phyloP scores from a whole-genome alignment of 2,113 vertebrate species.

The Ifrita kowaldi region DNA sequence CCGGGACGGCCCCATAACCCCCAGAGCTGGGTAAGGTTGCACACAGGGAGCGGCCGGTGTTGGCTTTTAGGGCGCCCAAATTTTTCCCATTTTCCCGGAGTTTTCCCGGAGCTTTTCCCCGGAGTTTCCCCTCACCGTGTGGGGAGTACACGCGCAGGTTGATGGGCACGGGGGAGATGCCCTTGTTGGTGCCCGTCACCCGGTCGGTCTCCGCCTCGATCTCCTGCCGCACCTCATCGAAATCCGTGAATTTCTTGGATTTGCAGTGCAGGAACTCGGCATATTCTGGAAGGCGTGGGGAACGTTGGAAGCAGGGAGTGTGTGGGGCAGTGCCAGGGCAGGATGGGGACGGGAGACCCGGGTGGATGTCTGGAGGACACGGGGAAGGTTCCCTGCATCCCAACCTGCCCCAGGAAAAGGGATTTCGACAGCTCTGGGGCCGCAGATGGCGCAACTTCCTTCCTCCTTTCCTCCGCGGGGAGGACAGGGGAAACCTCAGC shows the following conservation, averaged over 20 bases:
- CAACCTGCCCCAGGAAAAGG: fast-evolving
- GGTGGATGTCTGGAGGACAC: not conserved
- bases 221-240: slow-evolving; percentile 91
- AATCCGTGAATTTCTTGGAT: slow-evolving; percentile 94
- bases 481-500: not conserved
- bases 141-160: slow-evolving; percentile 94
- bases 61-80: not conserved
- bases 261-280: slow-evolving; percentile 97
- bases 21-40: fast-evolving
- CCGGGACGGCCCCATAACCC: not conserved
- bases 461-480: not conserved
- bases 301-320: fast-evolving
- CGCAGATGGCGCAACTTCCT: not conserved
- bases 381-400: not conserved
- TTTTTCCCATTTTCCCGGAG: not conserved
- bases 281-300: slow-evolving; percentile 75
- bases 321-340: not conserved
- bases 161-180: slow-evolving; percentile 93
- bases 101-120: not conserved
- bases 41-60: fast-evolving
- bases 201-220: slow-evolving; percentile 93
- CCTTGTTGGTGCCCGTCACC: slow-evolving; percentile 93
- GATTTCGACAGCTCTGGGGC: not conserved
- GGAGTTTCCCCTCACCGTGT: slow-evolving; percentile 72
- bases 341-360: not conserved